Conservation (phyloP, 2,888 invertebrate genomes). For the Podabrus alpinus region DNA sequence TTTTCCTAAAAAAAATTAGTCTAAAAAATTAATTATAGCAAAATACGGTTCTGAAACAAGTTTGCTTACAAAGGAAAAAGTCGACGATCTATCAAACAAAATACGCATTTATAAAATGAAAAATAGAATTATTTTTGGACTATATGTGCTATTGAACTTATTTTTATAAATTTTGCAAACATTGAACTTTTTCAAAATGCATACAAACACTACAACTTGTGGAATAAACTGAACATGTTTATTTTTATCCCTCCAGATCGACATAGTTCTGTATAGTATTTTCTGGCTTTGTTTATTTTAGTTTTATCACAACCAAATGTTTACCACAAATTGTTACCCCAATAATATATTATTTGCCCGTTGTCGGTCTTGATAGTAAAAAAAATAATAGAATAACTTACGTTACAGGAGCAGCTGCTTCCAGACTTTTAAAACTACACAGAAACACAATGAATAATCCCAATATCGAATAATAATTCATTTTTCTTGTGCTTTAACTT, state of each 20-base stretch:
- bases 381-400: neutral
- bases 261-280: conserved; percentile 14
- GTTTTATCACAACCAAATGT: neutral
- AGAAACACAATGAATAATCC: neutral
- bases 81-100: neutral
- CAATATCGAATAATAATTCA: neutral
- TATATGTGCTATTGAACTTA: neutral
- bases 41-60: neutral
- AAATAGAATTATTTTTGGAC: neutral
- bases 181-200: conserved; percentile 7
- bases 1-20: too few species aligned
- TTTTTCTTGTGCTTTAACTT: neutral
- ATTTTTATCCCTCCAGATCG: conserved; percentile 18
- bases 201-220: conserved; percentile 9
- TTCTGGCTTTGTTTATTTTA: conserved; percentile 16
- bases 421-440: neutral
- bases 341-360: neutral
- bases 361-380: neutral
- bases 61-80: neutral
- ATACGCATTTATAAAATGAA: neutral
- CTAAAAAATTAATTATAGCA: neutral
- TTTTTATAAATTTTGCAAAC: neutral
- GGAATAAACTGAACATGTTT: conserved; percentile 31
- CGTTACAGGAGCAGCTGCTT: neutral
- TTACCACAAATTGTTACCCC: neutral